Evolutionary conservation across 2,888 invertebrate species (phyloP).

Genomic region (Brachynemurus nebulosus): DNA sequence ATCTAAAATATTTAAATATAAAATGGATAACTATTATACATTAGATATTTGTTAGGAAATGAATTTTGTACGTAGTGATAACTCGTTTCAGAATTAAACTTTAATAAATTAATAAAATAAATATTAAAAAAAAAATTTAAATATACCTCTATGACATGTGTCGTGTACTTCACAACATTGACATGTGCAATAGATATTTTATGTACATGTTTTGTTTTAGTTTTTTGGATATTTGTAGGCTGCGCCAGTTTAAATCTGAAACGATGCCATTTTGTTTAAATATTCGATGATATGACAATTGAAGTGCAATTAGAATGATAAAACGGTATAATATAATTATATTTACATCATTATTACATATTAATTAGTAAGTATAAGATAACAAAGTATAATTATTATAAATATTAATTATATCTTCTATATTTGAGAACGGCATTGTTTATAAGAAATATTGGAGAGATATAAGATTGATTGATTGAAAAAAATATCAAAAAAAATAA

Average conservation of each 20-base stretch:
- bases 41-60: constrained; percentile 10
- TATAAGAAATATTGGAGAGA: constrained; percentile 39
- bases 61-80: constrained; percentile 5
- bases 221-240: too few relatives aligned
- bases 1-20: constrained; percentile 35
- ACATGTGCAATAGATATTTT: too few relatives aligned
- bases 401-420: constrained; percentile 32
- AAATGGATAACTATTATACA: constrained; percentile 19
- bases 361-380: constrained; percentile 34
- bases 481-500: constrained; percentile 9
- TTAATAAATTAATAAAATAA: neutral
- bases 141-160: neutral
- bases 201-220: too few relatives aligned
- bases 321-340: constrained; percentile 39
- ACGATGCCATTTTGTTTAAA: constrained; percentile 9
- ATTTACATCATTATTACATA: constrained; percentile 40
- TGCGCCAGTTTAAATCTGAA: constrained; percentile 6
- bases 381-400: constrained; percentile 15
- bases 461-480: constrained; percentile 45
- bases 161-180: too few relatives aligned
- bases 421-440: constrained; percentile 30
- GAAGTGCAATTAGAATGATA: constrained; percentile 46
- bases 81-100: neutral
- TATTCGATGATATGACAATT: constrained; percentile 30
- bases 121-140: neutral